A percentile compares a stretch with the other conserved stretches of the same genome.
phyloP scores from a whole-genome alignment of 2,888 invertebrate genomes.

The Chesias legatella region DNA sequence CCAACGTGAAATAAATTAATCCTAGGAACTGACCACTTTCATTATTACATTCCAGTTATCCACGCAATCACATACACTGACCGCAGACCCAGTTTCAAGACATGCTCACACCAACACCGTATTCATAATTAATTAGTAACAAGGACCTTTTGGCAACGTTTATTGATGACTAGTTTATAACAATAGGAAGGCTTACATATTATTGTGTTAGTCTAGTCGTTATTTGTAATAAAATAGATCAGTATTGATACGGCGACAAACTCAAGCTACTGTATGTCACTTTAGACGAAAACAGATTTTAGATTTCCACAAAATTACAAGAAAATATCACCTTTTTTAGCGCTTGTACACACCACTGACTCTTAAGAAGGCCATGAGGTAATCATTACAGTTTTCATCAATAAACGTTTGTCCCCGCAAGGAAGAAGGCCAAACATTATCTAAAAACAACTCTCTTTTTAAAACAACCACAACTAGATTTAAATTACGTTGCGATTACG shows the following conservation, averaged over 20 bases:
- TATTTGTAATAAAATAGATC: too few relatives aligned
- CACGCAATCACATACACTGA: slow-evolving; percentile 26
- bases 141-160: background rate
- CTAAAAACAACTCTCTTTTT: background rate
- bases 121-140: slow-evolving; percentile 6
- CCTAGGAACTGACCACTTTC: slow-evolving; percentile 38
- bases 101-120: slow-evolving; percentile 26
- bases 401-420: slow-evolving; percentile 6
- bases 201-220: too few relatives aligned
- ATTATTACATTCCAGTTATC: slow-evolving; percentile 20
- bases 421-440: slow-evolving; percentile 1
- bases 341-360: too few relatives aligned
- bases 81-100: slow-evolving; percentile 36
- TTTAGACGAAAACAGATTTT: too few relatives aligned
- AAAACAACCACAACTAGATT: background rate
- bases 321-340: too few relatives aligned
- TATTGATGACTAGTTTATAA: slow-evolving; percentile 3
- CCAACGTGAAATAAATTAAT: too few relatives aligned
- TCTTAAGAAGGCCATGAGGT: too few relatives aligned
- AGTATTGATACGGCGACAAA: too few relatives aligned
- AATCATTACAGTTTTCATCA: slow-evolving; percentile 5
- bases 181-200: too few relatives aligned
- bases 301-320: too few relatives aligned
- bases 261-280: too few relatives aligned
- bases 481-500: slow-evolving; percentile 10